A percentile compares a stretch with the other conserved stretches of the same genome.
phyloP scores from a whole-genome alignment of 2,888 invertebrate genomes.

The Scelioninae gen. 2 region DNA sequence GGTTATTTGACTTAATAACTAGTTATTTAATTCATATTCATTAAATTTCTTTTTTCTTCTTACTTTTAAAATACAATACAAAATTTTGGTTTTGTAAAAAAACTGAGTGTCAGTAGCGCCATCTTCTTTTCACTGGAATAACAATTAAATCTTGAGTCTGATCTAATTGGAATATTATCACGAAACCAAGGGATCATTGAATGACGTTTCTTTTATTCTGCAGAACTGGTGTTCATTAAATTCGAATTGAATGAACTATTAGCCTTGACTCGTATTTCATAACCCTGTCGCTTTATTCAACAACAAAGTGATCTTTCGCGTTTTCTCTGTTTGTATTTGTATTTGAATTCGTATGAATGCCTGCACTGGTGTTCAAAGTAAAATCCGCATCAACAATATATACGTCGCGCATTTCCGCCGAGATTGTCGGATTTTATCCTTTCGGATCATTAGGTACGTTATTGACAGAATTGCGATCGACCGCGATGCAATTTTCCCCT shows the following conservation, averaged over 20 bases:
- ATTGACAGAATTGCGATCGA: conserved; percentile 59
- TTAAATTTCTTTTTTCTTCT: too few species aligned
- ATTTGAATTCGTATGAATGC: conserved; percentile 5
- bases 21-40: too few species aligned
- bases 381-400: conserved; percentile 33
- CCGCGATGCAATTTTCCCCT: conserved; percentile 57
- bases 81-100: too few species aligned
- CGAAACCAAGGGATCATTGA: conserved; percentile 23
- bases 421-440: conserved; percentile 51
- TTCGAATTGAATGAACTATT: conserved; percentile 44
- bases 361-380: conserved; percentile 7
- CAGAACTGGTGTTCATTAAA: conserved; percentile 37
- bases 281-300: conserved; percentile 36
- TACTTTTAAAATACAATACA: too few species aligned
- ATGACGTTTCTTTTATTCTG: conserved; percentile 22
- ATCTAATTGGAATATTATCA: too few species aligned
- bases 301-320: conserved; percentile 40
- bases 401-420: conserved; percentile 31
- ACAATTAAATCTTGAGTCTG: too few species aligned
- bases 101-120: too few species aligned
- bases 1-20: too few species aligned
- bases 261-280: conserved; percentile 34
- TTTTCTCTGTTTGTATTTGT: conserved; percentile 11
- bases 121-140: too few species aligned
- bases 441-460: conserved; percentile 57